phyloP scores from a whole-genome alignment of 2,797 vertebrate species.

The Arremon brunneinucha region DNA sequence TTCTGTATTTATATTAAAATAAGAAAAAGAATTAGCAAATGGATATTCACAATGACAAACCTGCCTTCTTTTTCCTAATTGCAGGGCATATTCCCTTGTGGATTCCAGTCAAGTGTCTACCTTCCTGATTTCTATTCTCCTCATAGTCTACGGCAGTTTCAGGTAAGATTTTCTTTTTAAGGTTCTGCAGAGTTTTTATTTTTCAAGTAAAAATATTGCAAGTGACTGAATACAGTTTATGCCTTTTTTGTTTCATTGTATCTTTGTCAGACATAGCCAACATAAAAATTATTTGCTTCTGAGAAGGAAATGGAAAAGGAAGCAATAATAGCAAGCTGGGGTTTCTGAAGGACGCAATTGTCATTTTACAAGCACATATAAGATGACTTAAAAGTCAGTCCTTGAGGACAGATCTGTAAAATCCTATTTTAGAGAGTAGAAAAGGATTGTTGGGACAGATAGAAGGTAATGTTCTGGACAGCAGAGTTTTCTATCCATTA shows the following conservation, averaged over 20 bases:
- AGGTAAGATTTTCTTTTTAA: constrained; percentile 81
- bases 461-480: fast-evolving
- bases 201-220: background rate
- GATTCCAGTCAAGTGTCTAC: constrained; percentile 99
- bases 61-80: constrained; percentile 33
- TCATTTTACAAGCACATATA: background rate
- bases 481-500: background rate
- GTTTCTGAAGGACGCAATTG: background rate
- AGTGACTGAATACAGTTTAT: background rate
- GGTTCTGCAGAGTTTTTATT: background rate
- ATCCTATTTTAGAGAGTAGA: background rate
- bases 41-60: background rate
- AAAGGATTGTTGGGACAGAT: background rate
- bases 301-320: background rate
- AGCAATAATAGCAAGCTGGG: background rate
- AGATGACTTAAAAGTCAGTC: background rate
- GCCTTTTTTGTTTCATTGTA: background rate
- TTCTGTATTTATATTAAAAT: background rate
- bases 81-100: constrained; percentile 97
- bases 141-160: constrained; percentile 99
- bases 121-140: constrained; percentile 99
- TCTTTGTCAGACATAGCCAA: background rate
- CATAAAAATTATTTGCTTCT: background rate
- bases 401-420: background rate
- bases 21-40: background rate